phyloP scores from a whole-genome alignment of 1,140 invertebrate species.

The Megalopta genalis region DNA sequence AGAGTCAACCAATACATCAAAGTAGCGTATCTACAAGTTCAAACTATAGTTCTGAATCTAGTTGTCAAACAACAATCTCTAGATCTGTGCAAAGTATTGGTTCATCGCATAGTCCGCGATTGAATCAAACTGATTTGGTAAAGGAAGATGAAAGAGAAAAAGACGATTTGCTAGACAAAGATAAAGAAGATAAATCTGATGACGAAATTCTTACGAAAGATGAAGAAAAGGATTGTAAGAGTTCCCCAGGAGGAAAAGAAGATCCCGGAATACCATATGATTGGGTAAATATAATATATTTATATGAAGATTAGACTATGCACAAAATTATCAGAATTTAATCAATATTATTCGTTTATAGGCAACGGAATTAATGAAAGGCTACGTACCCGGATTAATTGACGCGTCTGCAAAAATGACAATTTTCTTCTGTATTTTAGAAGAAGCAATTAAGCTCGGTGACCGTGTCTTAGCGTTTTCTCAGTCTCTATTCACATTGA shows the following conservation, averaged over 20 bases:
- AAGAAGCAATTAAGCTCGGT: slow-evolving; percentile 91
- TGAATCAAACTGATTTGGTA: slow-evolving; percentile 68
- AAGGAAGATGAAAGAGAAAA: slow-evolving; percentile 73
- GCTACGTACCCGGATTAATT: slow-evolving; percentile 92
- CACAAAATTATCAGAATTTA: not conserved
- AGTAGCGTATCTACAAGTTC: slow-evolving; percentile 51
- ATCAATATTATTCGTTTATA: slow-evolving; percentile 69
- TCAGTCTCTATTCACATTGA: slow-evolving; percentile 96
- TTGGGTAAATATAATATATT: slow-evolving; percentile 81
- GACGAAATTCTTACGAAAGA: slow-evolving; percentile 76
- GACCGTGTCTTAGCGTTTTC: slow-evolving; percentile 98
- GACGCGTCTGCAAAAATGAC: slow-evolving; percentile 98
- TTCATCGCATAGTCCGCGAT: slow-evolving; percentile 51
- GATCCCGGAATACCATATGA: slow-evolving; percentile 91
- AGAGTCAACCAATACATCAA: slow-evolving; percentile 63
- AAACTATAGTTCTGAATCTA: slow-evolving; percentile 56
- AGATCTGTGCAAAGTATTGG: slow-evolving; percentile 49
- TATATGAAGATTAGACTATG: slow-evolving; percentile 2
- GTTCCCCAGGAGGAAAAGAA: slow-evolving; percentile 81
- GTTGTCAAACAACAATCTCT: slow-evolving; percentile 49
- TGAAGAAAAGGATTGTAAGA: slow-evolving; percentile 79
- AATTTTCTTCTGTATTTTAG: slow-evolving; percentile 95
- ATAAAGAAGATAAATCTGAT: slow-evolving; percentile 80
- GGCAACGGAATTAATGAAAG: slow-evolving; percentile 92
- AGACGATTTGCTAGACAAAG: slow-evolving; percentile 80